Base-by-base conservation (phyloP, 92 coral and sea anemone species). In the Phenganax marumi region DNA sequence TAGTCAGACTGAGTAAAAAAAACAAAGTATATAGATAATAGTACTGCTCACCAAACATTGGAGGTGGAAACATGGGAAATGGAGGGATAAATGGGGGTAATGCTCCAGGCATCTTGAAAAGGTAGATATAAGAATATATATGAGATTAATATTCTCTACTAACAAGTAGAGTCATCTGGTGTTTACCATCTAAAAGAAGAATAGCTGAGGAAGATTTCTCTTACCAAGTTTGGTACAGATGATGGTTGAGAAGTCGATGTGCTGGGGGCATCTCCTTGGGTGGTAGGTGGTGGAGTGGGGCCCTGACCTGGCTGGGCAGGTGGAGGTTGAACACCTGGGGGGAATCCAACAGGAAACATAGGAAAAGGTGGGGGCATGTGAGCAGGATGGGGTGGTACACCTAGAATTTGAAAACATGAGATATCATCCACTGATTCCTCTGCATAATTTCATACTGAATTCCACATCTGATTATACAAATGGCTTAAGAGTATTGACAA, bases 41-140 rank as follows among this genome's bases (percentile, higher is more conserved):
- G 5, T 33, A 33, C 43, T 58, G 65, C 97, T 89, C 81, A 94
- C 98, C 97, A 84, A 94, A 87, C 98, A 94, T 87, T 12, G 95
- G 95, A 16, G 98, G 93, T 17, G 93, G 94, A 91, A 92, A 88
- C 97, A 93, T 92, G 3, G 97, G 93, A 54, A 86, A 50, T 14
- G 97, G 98, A 18, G 97, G 97, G 52, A 92, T 85, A 43, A 93
- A 93, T 72, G 97, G 97, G 8, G 97, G 97, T 5, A 97, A 89
- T 83, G 87, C 82, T 33, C 89, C 89, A 77, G 89, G 86, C 49
- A 79, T 80, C 6, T 71, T 21, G 12, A 62, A 70, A 77, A 49
- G 17, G 17, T 72, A 70, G 11, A 49, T n/a, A 3, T 56, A 54
- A 16, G 22, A 58, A 58, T 58, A 12, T 58, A 16, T 18, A 58